Percentiles rank a stretch among this genome's conserved stretches.
Conservation (phyloP, 2,797 vertebrate genomes). For the Enteromius treurensis region DNA sequence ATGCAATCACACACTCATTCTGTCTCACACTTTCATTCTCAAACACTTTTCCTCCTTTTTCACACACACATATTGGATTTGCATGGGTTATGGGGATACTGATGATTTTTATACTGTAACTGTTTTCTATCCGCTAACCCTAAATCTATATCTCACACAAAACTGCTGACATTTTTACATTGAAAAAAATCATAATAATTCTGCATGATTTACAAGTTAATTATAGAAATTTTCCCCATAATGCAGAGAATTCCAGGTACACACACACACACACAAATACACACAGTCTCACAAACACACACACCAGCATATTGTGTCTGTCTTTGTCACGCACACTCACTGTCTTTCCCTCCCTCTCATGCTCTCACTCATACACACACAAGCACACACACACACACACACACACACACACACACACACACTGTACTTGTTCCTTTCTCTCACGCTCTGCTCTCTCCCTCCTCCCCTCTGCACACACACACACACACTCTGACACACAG, state of each 20-base stretch:
- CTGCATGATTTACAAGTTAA: no score
- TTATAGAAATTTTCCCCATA: background rate
- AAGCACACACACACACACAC: background rate
- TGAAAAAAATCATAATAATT: background rate
- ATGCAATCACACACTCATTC: conserved; percentile 45
- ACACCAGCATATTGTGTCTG: conserved; percentile 44
- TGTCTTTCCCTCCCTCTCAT: conserved; percentile 41
- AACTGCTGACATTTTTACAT: background rate
- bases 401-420: conserved; percentile 42
- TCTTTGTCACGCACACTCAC: conserved; percentile 51
- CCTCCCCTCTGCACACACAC: conserved; percentile 13
- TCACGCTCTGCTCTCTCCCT: conserved; percentile 43
- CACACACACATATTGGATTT: background rate
- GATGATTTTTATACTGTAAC: background rate
- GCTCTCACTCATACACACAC: conserved; percentile 30
- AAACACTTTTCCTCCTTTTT: conserved; percentile 21
- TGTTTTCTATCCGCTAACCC: background rate
- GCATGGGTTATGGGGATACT: background rate
- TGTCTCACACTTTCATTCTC: conserved; percentile 35
- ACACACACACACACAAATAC: conserved; percentile 24
- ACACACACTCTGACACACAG: background rate
- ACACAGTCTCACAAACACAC: conserved; percentile 12
- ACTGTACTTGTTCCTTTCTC: conserved; percentile 45
- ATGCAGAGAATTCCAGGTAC: background rate
- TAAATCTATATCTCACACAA: background rate